Evolutionary conservation across 2,888 invertebrate species (phyloP).

Genomic region (Synergus itoensis): DNA sequence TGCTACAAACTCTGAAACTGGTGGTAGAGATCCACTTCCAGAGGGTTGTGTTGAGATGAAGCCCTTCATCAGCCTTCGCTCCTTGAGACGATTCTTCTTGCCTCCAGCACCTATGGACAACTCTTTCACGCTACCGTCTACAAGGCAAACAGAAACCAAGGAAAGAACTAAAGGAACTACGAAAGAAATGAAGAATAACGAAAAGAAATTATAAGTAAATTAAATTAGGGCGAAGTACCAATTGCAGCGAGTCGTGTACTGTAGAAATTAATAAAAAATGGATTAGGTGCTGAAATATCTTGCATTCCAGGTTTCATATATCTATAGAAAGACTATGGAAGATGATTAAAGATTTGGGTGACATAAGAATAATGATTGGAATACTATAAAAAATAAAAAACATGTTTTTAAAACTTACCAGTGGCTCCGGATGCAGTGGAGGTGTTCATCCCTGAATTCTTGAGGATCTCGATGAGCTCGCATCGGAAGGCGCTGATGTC

Average conservation of each 20-base stretch:
- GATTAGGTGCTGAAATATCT: background rate
- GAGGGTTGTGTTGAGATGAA: conserved; percentile 89
- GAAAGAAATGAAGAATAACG: conserved; percentile 46
- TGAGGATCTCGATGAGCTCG: conserved; percentile 97
- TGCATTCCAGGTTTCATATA: background rate
- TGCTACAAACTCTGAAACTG: conserved; percentile 89
- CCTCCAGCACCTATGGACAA: conserved; percentile 88
- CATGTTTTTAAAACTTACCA: conserved; percentile 78
- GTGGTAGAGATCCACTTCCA: conserved; percentile 80
- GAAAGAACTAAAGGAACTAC: conserved; percentile 59
- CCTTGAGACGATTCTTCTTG: conserved; percentile 95
- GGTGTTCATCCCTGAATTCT: conserved; percentile 97
- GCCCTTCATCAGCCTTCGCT: conserved; percentile 94
- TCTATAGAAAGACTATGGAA: background rate
- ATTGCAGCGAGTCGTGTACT: background rate
- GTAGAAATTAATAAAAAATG: background rate
- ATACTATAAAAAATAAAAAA: background rate
- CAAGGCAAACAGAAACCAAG: conserved; percentile 51
- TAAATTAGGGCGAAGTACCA: background rate
- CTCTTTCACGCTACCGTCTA: conserved; percentile 73
- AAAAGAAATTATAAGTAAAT: conserved; percentile 41
- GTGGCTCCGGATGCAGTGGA: conserved; percentile 90
- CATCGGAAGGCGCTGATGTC: conserved; percentile 99
- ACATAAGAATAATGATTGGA: background rate
- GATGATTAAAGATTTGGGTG: too few species aligned